Evolutionary conservation across 2,797 vertebrate species (phyloP).

Genomic region (Phaenicophaeus curvirostris): DNA sequence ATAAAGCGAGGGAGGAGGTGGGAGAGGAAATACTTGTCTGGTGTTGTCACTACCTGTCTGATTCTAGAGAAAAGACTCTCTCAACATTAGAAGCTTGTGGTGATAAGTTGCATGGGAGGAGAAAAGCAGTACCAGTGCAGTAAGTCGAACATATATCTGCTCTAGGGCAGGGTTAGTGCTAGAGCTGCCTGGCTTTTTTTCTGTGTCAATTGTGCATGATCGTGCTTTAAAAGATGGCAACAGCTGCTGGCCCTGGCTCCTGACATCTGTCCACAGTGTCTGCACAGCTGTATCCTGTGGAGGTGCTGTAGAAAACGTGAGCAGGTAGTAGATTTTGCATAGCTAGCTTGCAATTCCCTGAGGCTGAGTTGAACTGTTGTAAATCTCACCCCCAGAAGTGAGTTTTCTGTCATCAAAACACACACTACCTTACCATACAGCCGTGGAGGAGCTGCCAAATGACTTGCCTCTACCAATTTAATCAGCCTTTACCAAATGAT

Average conservation of each 20-base stretch:
- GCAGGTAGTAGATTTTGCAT: slow-evolving; percentile 36
- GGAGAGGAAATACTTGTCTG: background rate
- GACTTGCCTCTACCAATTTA: background rate
- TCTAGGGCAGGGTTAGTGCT: background rate
- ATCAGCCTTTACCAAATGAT: background rate
- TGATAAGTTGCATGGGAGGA: background rate
- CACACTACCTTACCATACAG: background rate
- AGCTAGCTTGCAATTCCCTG: background rate
- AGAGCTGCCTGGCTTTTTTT: background rate
- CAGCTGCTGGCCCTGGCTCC: slow-evolving; percentile 10
- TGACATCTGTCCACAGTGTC: slow-evolving; percentile 26
- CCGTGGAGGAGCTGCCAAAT: rapidly evolving
- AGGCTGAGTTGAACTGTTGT: background rate
- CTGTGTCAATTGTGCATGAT: background rate
- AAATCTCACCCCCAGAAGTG: background rate
- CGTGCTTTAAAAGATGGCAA: background rate
- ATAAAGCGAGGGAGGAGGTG: background rate
- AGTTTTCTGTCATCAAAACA: background rate
- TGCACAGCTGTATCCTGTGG: background rate
- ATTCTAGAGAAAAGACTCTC: background rate
- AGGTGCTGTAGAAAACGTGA: background rate
- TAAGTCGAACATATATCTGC: background rate
- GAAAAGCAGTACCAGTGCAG: background rate
- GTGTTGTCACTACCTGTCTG: background rate
- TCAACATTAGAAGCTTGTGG: background rate